Percentiles rank a stretch among this genome's conserved stretches.
Conservation (phyloP, 2,797 vertebrate species). For the Microctenopoma steveboyesi region DNA sequence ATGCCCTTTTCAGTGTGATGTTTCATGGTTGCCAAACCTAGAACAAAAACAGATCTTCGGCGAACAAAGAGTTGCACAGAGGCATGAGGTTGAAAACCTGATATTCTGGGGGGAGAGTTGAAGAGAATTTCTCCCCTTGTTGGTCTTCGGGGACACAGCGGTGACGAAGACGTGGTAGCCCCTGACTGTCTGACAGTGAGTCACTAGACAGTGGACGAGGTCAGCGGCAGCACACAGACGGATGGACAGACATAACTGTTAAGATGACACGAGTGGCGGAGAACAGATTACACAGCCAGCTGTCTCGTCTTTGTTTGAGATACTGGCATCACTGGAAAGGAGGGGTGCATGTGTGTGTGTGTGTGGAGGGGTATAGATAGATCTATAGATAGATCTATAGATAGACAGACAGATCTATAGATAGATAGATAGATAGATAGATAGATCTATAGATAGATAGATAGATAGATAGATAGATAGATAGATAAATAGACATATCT, state of each 20-base stretch:
- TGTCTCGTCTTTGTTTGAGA: conserved; percentile 37
- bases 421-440: too few relatives aligned
- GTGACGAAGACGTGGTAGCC: conserved; percentile 6
- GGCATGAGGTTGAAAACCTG: conserved; percentile 5
- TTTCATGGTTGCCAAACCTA: conserved; percentile 11
- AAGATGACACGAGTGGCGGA: conserved; percentile 31
- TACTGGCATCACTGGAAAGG: neutral
- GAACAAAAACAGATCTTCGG: conserved; percentile 4
- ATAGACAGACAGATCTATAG: too few relatives aligned
- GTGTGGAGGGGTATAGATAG: conserved; percentile 1
- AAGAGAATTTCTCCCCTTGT: conserved; percentile 10
- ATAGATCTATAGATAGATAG: conserved; percentile 1
- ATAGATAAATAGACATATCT: too few relatives aligned
- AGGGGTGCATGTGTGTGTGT: too few relatives aligned
- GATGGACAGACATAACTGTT: conserved; percentile 54
- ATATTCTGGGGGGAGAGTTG: neutral
- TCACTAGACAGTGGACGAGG: conserved; percentile 24
- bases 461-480: conserved; percentile 19
- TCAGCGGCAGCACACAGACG: conserved; percentile 20
- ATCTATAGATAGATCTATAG: neutral
- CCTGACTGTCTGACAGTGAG: conserved; percentile 32
- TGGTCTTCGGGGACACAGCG: conserved; percentile 11
- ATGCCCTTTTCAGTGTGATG: conserved; percentile 25
- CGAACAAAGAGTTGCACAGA: conserved; percentile 18
- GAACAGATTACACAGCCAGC: conserved; percentile 40